phyloP scores from a whole-genome alignment of 2,888 invertebrate species.

The Dolomedes plantarius region DNA sequence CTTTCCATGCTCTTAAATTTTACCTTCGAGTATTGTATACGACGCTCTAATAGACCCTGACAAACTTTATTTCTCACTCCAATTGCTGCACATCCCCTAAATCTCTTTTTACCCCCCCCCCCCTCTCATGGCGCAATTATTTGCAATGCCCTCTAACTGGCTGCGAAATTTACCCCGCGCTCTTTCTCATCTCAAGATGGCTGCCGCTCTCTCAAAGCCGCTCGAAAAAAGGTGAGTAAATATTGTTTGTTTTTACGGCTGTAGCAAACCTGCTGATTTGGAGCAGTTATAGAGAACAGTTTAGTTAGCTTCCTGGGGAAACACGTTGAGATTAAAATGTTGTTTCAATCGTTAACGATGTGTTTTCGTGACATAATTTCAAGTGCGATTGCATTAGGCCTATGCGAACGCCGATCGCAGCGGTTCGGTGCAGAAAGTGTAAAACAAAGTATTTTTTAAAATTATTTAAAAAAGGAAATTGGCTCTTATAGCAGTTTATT shows the following conservation, averaged over 20 bases:
- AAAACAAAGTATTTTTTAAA: too few species aligned
- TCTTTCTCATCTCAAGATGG: conserved; percentile 46
- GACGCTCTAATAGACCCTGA: background rate
- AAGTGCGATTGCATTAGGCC: background rate
- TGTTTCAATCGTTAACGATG: background rate
- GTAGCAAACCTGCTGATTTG: background rate
- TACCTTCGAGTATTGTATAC: background rate
- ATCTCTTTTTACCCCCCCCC: conserved; percentile 12
- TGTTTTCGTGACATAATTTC: background rate
- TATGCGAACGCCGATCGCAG: too few species aligned
- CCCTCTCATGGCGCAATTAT: conserved; percentile 1
- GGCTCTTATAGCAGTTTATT: too few species aligned
- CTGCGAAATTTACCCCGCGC: conserved; percentile 13
- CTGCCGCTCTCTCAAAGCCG: conserved; percentile 23
- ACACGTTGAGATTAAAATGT: background rate
- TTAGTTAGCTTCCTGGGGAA: background rate
- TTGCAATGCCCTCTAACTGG: conserved; percentile 23
- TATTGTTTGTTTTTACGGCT: background rate
- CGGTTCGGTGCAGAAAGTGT: too few species aligned
- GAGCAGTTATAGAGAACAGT: background rate
- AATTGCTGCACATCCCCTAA: conserved; percentile 22
- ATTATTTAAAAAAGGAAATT: too few species aligned
- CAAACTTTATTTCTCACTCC: conserved; percentile 9
- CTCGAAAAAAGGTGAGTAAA: conserved; percentile 31
- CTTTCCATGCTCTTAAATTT: too few species aligned